phyloP scores from a whole-genome alignment of 2,113 vertebrate genomes.

The Phyllostomus hastatus region DNA sequence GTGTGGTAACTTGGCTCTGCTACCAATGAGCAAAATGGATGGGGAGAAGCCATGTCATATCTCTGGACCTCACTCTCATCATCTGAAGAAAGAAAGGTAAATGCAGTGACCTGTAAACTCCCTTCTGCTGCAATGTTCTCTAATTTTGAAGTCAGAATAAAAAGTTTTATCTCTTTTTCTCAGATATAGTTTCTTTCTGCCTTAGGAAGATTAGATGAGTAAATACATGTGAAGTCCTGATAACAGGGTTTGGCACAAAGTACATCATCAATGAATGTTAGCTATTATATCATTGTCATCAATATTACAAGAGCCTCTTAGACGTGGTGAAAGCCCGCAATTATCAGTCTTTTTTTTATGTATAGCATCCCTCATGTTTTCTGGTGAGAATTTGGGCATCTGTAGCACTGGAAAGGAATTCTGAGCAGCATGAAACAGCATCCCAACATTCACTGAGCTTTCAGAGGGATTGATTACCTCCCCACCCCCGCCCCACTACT shows the following conservation, averaged over 20 bases:
- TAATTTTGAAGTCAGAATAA: not conserved
- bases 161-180: not conserved
- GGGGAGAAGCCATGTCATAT: not conserved
- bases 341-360: not conserved
- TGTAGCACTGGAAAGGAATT: conserved; percentile 1
- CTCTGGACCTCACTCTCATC: not conserved
- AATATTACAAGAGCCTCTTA: not conserved
- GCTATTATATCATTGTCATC: not conserved
- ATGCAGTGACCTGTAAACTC: not conserved
- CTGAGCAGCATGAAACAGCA: not conserved
- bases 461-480: not conserved
- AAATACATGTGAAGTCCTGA: not conserved
- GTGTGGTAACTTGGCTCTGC: not conserved
- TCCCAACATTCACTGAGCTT: not conserved
- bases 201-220: not conserved
- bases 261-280: not conserved
- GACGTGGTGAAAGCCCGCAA: not conserved
- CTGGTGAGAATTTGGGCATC: not conserved
- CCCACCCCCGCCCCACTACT: not conserved
- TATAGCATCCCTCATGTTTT: not conserved
- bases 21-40: not conserved
- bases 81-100: not conserved
- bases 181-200: not conserved
- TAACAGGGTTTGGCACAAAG: not conserved
- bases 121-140: not conserved